Percentiles rank a stretch among this genome's conserved stretches.
Evolutionary conservation across 2,113 vertebrate species (phyloP).

Genomic region (Catharus minimus): DNA sequence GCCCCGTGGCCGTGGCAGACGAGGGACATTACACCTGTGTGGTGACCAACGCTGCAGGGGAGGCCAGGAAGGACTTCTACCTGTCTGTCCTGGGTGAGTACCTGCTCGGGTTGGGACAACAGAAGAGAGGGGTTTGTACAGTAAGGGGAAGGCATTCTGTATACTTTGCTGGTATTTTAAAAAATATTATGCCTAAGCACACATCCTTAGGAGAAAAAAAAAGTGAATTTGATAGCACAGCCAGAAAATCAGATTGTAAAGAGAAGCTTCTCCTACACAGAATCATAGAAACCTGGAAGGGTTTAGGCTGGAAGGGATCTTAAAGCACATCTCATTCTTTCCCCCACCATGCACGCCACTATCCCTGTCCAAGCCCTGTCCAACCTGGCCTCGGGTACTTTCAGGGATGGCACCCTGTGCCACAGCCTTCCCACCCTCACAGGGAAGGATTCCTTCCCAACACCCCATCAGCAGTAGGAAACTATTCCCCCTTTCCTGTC

Average conservation of each 20-base stretch:
- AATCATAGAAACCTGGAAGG: not conserved
- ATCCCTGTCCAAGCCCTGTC: not conserved
- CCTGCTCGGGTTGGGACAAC: fast-evolving
- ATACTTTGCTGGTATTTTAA: not conserved
- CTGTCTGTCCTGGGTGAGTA: slow-evolving; percentile 86
- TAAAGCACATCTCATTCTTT: not conserved
- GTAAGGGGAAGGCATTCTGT: not conserved
- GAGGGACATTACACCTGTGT: slow-evolving; percentile 88
- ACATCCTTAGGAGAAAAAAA: fast-evolving
- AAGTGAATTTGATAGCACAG: not conserved
- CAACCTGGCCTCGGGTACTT: not conserved
- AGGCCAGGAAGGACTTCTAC: slow-evolving; percentile 85
- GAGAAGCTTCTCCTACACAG: not conserved
- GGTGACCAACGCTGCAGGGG: slow-evolving; percentile 87
- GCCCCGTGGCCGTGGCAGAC: slow-evolving; percentile 76
- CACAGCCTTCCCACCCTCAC: not conserved
- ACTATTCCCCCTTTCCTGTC: not conserved
- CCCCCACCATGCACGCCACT: too few relatives aligned
- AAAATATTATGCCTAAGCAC: not conserved
- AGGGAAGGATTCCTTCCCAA: not conserved
- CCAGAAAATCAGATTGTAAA: not conserved
- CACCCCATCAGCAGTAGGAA: not conserved
- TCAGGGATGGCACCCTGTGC: not conserved
- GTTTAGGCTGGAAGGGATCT: not conserved
- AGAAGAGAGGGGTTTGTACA: not conserved